Evolutionary conservation across 1,140 invertebrate genomes (phyloP).

Genomic region (Pseudomyrmex concolor): DNA sequence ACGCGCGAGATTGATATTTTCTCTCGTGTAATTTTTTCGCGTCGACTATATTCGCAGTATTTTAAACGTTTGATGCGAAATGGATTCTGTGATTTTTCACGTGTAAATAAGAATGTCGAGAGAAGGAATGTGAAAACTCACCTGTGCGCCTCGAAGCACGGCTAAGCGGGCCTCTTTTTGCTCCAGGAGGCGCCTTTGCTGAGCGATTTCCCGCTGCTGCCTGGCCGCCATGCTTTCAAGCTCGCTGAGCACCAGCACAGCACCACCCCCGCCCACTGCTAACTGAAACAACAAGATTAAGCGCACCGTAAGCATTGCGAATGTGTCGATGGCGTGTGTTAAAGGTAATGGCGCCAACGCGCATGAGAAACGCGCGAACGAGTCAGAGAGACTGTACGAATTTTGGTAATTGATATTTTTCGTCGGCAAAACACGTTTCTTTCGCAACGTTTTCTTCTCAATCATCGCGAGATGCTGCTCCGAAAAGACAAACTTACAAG

Average conservation of each 20-base stretch:
- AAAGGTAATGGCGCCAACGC: constrained; percentile 7
- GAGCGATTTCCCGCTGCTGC: constrained; percentile 98
- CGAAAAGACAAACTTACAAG: too few relatives aligned
- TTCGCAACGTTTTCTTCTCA: neutral
- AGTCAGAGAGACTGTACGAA: neutral
- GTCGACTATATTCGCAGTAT: neutral
- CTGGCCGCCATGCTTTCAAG: constrained; percentile 97
- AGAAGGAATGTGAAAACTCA: constrained; percentile 64
- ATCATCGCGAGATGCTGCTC: neutral
- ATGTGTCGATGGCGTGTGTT: neutral
- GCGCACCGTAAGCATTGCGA: constrained; percentile 44
- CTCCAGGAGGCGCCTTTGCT: constrained; percentile 96
- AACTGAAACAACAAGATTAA: constrained; percentile 87
- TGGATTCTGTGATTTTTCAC: neutral
- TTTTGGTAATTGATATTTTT: constrained; percentile 43
- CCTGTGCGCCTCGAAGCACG: constrained; percentile 87
- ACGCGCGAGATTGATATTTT: neutral
- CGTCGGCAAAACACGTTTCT: neutral
- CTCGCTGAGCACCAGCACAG: constrained; percentile 94
- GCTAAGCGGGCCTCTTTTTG: constrained; percentile 94
- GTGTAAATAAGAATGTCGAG: neutral
- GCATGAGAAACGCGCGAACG: neutral
- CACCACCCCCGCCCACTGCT: constrained; percentile 92
- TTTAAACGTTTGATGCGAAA: neutral
- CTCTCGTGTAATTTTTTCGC: neutral